Evolutionary conservation across 2,888 invertebrate genomes (phyloP), one percentile per base, ranked within the genome.

Genomic region (Orthonevra nobilis): DNA sequence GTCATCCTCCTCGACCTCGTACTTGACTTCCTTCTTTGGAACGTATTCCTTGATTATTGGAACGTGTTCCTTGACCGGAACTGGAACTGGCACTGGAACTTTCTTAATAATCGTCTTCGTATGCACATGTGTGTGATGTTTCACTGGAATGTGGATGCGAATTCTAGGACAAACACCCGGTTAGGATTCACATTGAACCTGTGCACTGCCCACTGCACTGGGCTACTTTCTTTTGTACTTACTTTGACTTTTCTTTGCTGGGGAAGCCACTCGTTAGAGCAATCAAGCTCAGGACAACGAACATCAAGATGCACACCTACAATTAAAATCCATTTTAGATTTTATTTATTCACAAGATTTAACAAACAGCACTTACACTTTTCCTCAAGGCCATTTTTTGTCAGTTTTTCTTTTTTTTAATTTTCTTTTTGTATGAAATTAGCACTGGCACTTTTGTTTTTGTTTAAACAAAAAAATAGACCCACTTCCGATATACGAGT

Each of bases 81-180:
- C 83, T 15, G 88, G 87, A 42, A 89, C 86, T 75, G 89, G 89
- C 56, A 89, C 81, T 15, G 88, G 86, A 6, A 89, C 87, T 81
- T 89, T 89, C 83, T 89, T 89, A 56, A 89, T 85, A 60, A 89
- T 82, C 54, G 89, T 89, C 81, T 89, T 89, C 1, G 89, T 89
- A 75, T 89, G 89, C 15, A 89, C 84, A 84, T 89, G 89, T 36
- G 89, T 89, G 50, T 89, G 89, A 84, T 89, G 89, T 75, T 89
- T 89, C 42, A 89, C 87, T 2, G 89, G 89, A 60, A 68, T 48
- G 10, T 44, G 58, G 12, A 77, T 36, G 12, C 34, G 48, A 54
- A 40, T 20, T 42, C 68, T 68, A 20, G 19, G 30, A 66, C 36
- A 66, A 14, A n/a, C n/a, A n/a, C n/a, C n/a, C n/a, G n/a, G n/a